Evolutionary conservation across 2,113 vertebrate genomes (phyloP), one percentile per base, ranked within the genome.

Genomic region (Recurvirostra avosetta): DNA sequence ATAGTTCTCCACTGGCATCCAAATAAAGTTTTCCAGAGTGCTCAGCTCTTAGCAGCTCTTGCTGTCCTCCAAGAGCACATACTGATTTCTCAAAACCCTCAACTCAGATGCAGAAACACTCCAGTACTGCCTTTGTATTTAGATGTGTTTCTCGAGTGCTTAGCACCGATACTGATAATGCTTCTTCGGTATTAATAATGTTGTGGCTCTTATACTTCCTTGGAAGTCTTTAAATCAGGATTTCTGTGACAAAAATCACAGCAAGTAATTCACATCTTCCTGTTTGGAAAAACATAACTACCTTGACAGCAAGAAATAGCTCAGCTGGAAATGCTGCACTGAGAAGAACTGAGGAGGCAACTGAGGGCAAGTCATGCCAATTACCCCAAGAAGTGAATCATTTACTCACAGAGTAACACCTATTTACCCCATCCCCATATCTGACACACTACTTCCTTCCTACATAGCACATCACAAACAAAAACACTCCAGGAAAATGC

Each of bases 21-120:
- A 95, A 96, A 94, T 78, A 62, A 92, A 92, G 70, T 92, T 94
- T 94, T 94, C 91, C 95, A 96, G 92, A 86, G 88, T 4, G 18
- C 47, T 96, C 78, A 92, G 52, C 93, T 87, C 86, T 63, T 26
- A 92, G 81, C 87, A 87, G 81, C 71, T 92, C 88, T 74, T 38
- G 47, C 71, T 90, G 90, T 45, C 67, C 81, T 95, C 58, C 38
- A 73, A 40, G 13, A 86, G 45, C 43, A 77, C 71, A 50, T 1
- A 49, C 0, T 47, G 27, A 55, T 47, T 86, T 86, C 73, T 84
- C 88, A 90, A 77, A 92, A 13, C 22, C 36, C 36, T 73, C 32
- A 73, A 36, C 43, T 84, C 36, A 25, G 30, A 73, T 18, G 23
- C 14, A 76, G n/a, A 86, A 74, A 59, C 2, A 18, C 25, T 43